Percentiles rank a stretch among this genome's conserved stretches.
These are phyloP conservation scores for Calcarius lapponicus DNA, from an alignment of 2,797 vertebrate species.

Conservation along the genomic window DNA sequence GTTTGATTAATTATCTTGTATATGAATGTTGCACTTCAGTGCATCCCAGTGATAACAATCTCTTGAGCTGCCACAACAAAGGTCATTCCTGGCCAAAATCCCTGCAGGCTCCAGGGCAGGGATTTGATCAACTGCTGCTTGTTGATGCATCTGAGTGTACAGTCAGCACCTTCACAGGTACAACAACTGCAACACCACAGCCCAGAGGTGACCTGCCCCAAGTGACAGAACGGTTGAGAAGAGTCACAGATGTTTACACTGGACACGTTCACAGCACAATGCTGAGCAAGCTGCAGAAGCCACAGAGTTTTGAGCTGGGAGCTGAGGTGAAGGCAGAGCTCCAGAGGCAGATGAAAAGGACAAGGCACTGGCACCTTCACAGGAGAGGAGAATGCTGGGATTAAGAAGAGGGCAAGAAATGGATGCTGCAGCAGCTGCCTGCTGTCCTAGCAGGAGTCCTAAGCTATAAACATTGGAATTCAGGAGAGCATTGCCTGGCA, in stretches of 20 bases:
- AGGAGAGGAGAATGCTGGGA: conserved; percentile 10
- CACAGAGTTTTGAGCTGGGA: background rate
- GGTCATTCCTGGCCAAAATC: background rate
- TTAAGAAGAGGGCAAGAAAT: conserved; percentile 38
- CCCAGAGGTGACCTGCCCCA: background rate
- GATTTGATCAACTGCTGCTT: background rate
- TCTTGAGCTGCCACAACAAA: background rate
- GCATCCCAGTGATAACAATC: background rate
- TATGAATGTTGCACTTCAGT: background rate
- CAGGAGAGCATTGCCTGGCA: conserved; percentile 42
- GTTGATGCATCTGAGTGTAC: background rate
- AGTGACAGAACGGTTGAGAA: background rate
- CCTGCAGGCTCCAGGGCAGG: background rate
- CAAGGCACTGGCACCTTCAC: background rate
- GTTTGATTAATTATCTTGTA: background rate
- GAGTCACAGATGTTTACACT: background rate
- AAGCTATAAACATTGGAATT: conserved; percentile 41
- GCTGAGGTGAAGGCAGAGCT: background rate
- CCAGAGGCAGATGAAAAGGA: background rate
- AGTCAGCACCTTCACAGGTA: background rate
- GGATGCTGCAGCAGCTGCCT: background rate
- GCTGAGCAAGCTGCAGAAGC: background rate
- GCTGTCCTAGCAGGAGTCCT: conserved; percentile 14
- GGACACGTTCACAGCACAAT: background rate
- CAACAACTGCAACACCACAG: background rate